phyloP scores from a whole-genome alignment of 1,140 invertebrate species.

The Drosophila tristis region DNA sequence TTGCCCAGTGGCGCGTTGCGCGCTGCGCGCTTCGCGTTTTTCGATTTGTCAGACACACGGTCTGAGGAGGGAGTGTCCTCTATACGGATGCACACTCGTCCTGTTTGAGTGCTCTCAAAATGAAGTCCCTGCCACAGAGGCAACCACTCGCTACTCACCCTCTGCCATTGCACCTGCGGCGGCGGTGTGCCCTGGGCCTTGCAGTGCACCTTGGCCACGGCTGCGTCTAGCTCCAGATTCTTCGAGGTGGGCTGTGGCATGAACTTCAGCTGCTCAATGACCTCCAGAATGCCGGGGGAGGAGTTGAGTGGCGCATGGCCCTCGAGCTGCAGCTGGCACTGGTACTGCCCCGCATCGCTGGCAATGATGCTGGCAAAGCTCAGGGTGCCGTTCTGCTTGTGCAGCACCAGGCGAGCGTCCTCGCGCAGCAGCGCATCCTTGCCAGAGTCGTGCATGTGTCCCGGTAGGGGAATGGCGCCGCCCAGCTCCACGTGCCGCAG shows the following conservation, averaged over 20 bases:
- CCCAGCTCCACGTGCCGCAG: slow-evolving; percentile 85
- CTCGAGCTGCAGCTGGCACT: slow-evolving; percentile 75
- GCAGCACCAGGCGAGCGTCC: slow-evolving; percentile 66
- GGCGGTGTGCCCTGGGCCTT: slow-evolving; percentile 92
- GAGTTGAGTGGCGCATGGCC: slow-evolving; percentile 61
- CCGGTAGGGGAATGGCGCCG: slow-evolving; percentile 37
- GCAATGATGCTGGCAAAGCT: slow-evolving; percentile 72
- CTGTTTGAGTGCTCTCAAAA: slow-evolving; percentile 33
- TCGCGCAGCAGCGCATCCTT: slow-evolving; percentile 69
- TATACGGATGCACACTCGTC: neutral
- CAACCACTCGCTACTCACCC: slow-evolving; percentile 86
- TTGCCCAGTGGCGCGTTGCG: slow-evolving; percentile 56
- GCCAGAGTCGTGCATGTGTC: slow-evolving; percentile 43
- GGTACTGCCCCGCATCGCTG: slow-evolving; percentile 78
- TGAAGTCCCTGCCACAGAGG: slow-evolving; percentile 16
- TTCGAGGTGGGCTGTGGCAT: slow-evolving; percentile 91
- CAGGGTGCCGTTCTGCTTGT: slow-evolving; percentile 76
- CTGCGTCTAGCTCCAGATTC: slow-evolving; percentile 91
- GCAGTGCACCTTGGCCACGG: slow-evolving; percentile 92
- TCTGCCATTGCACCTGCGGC: slow-evolving; percentile 92
- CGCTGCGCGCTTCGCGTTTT: slow-evolving; percentile 56
- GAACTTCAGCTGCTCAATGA: slow-evolving; percentile 93
- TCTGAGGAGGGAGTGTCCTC: neutral
- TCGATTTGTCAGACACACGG: slow-evolving; percentile 65
- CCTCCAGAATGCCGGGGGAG: slow-evolving; percentile 68